phyloP scores from a whole-genome alignment of 2,888 invertebrate species.

The Epirrita christyi region DNA sequence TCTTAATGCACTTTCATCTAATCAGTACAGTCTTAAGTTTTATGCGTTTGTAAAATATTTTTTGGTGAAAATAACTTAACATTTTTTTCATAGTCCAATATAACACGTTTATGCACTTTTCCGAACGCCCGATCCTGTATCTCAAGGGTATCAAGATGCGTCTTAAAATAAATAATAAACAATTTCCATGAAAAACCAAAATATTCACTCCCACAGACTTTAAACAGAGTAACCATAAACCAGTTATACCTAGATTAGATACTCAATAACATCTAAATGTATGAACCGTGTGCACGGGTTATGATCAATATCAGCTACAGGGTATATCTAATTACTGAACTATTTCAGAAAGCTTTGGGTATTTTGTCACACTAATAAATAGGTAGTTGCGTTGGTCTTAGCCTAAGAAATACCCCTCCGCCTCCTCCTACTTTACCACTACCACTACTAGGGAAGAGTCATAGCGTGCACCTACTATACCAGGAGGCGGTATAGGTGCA shows the following conservation, averaged over 20 bases:
- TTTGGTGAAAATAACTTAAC: background rate
- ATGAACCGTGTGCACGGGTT: too few species aligned
- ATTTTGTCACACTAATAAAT: too few species aligned
- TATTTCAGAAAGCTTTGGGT: too few species aligned
- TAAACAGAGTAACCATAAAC: background rate
- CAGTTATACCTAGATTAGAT: background rate
- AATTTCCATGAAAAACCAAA: slow-evolving; percentile 7
- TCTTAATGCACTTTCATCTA: background rate
- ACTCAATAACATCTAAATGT: background rate
- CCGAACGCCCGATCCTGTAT: slow-evolving; percentile 1
- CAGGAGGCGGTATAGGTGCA: too few species aligned
- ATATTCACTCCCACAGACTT: slow-evolving; percentile 9
- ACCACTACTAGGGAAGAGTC: too few species aligned
- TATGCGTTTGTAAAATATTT: background rate
- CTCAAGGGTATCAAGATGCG: slow-evolving; percentile 7
- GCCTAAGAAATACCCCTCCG: too few species aligned
- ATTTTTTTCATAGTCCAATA: background rate
- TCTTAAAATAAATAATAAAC: slow-evolving; percentile 21
- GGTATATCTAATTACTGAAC: too few species aligned
- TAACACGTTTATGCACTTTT: slow-evolving; percentile 18
- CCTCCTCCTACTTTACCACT: too few species aligned
- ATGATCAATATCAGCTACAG: too few species aligned
- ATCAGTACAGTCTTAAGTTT: background rate
- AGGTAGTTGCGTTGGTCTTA: too few species aligned
- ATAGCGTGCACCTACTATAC: too few species aligned